A percentile compares a stretch with the other conserved stretches of the same genome.
phyloP scores from a whole-genome alignment of 2,797 vertebrate species.

The Meda fulgida region DNA sequence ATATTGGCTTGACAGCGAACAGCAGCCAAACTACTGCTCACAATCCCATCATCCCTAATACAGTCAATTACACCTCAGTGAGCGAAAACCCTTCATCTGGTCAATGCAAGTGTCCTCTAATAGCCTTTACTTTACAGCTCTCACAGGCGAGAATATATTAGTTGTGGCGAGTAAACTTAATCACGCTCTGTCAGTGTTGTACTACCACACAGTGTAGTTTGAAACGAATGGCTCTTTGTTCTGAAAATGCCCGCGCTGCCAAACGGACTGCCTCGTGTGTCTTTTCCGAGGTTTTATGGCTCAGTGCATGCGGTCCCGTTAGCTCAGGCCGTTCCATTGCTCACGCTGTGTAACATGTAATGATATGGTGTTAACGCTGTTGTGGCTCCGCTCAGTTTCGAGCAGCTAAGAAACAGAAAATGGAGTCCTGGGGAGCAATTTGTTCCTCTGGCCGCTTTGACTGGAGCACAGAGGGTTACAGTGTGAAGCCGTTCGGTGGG shows the following conservation, averaged over 20 bases:
- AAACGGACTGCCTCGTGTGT: slow-evolving; percentile 9
- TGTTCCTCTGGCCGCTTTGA: slow-evolving; percentile 35
- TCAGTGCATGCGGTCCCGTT: slow-evolving; percentile 21
- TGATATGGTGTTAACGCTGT: slow-evolving; percentile 50
- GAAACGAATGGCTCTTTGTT: slow-evolving; percentile 23
- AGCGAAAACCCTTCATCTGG: slow-evolving; percentile 19
- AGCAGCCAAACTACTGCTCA: not conserved
- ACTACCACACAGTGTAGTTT: not conserved
- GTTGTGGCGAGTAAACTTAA: not conserved
- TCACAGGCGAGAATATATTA: slow-evolving; percentile 9
- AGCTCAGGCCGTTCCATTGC: slow-evolving; percentile 42
- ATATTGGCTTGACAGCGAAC: not conserved
- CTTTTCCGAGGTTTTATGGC: slow-evolving; percentile 44
- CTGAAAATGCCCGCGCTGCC: slow-evolving; percentile 2
- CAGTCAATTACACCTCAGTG: slow-evolving; percentile 31
- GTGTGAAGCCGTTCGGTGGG: not conserved
- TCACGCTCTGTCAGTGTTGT: slow-evolving; percentile 13
- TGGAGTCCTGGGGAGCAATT: slow-evolving; percentile 45
- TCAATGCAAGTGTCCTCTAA: slow-evolving; percentile 32
- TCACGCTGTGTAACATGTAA: slow-evolving; percentile 50
- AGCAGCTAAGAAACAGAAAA: slow-evolving; percentile 26
- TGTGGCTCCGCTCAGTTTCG: not conserved
- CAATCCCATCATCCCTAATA: slow-evolving; percentile 27
- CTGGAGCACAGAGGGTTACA: slow-evolving; percentile 34
- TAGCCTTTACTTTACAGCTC: slow-evolving; percentile 27